Base-by-base conservation (phyloP, 1,140 invertebrate genomes). In the Bombus superbus region DNA sequence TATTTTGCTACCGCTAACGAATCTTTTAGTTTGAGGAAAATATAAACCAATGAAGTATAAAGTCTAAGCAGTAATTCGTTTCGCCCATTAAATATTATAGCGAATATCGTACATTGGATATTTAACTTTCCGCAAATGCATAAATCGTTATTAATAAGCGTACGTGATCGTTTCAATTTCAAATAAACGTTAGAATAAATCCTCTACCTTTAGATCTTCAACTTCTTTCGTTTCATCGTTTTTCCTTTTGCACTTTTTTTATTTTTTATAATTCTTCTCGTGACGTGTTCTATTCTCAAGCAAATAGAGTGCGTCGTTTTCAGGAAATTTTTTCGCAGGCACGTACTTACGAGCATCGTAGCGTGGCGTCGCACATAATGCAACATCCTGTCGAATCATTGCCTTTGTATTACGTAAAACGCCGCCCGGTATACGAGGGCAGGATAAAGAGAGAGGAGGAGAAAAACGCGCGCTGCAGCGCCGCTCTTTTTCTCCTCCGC, bases 351-450 rank as follows among this genome's bases (percentile, higher is more conserved):
- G n/a, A 44, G n/a, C 69, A 81, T 73, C 53, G 47, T 73, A 81
- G 28, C 69, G 69, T 73, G 11, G 42, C 32, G 35, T 53, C 59
- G 38, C 38, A 57, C 22, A n/a, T 80, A 83, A 78, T 53, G 82
- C 75, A 84, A 84, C 82, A 84, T 84, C 82, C 82, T 84, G 82
- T 84, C 82, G 75, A 71, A 84, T 84, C 38, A 35, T 68, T 42
- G 66, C 44, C 1, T 59, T 38, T 59, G 53, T 59, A n/a, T 78
- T 57, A 69, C 75, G 75, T 57, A 84, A 78, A 35, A 42, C 4
- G 18, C 40, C 15, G 3, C 9, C 25, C 22, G n/a, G n/a, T 35
- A 9, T 28, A 47, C 28, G n/a, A n/a, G 38, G 13, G 35, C 10
- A 32, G n/a, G 18, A 47, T 10, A n/a, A 35, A 47, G 42, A 47